Percentiles rank a stretch among this genome's conserved stretches.
phyloP scores from a whole-genome alignment of 2,888 invertebrate species.

The Latrodectus hesperus region DNA sequence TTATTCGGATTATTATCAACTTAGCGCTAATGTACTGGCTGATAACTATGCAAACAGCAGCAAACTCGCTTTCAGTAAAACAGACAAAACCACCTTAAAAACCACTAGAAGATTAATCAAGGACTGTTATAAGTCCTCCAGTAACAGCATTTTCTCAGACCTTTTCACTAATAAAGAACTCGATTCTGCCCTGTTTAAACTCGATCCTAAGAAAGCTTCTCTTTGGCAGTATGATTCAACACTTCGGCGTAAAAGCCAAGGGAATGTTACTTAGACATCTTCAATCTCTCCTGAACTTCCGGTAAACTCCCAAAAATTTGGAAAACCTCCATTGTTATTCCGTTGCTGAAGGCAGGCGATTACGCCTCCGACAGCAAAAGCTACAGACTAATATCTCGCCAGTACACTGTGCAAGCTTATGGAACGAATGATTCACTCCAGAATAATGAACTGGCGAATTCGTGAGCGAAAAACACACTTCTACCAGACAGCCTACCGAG shows the following conservation, averaged over 20 bases:
- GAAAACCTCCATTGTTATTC: not conserved
- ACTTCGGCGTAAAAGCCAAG: not conserved
- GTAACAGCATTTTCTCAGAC: not conserved
- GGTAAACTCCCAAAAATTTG: not conserved
- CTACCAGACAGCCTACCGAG: not conserved
- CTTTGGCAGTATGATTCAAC: not conserved
- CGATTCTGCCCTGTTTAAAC: not conserved
- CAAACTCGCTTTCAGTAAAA: not conserved
- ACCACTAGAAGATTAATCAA: constrained; percentile 9
- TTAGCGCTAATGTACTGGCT: not conserved
- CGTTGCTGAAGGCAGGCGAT: not conserved
- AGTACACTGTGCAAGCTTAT: not conserved
- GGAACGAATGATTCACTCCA: no score
- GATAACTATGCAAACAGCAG: not conserved
- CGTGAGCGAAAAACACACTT: not conserved
- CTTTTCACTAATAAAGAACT: not conserved
- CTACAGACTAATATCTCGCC: not conserved
- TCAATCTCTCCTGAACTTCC: not conserved
- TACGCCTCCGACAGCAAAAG: not conserved
- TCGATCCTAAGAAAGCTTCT: no score
- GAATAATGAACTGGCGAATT: not conserved
- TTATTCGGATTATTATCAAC: no score
- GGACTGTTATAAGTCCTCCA: not conserved
- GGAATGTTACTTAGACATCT: not conserved
- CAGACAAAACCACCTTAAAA: not conserved